Conservation (phyloP, 2,113 vertebrate genomes). For the Tychaedon coryphoeus region DNA sequence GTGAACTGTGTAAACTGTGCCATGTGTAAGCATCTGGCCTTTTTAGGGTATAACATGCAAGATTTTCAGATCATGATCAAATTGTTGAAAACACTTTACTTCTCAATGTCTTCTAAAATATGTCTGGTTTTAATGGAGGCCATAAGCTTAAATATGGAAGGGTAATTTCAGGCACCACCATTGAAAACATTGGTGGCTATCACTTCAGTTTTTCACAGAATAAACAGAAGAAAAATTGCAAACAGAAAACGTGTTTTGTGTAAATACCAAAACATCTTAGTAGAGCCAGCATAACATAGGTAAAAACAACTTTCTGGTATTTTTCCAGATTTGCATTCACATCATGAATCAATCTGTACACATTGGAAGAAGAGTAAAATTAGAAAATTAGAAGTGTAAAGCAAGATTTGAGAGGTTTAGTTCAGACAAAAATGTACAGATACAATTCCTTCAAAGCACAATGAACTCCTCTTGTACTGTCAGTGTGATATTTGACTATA, state of each 20-base stretch:
- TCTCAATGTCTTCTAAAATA: not conserved
- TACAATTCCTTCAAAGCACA: slow-evolving; percentile 41
- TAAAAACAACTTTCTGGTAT: slow-evolving; percentile 25
- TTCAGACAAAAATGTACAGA: not conserved
- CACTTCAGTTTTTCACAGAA: not conserved
- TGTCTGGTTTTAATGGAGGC: not conserved
- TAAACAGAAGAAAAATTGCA: not conserved
- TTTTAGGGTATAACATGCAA: not conserved
- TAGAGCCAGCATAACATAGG: not conserved
- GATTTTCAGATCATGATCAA: not conserved
- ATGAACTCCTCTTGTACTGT: slow-evolving; percentile 42
- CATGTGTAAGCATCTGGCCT: not conserved
- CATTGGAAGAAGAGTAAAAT: not conserved
- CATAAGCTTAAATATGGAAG: not conserved
- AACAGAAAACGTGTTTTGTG: not conserved
- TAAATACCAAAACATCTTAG: slow-evolving; percentile 1
- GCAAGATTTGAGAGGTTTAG: not conserved
- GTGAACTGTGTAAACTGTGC: not conserved
- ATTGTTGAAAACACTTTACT: not conserved
- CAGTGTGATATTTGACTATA: slow-evolving; percentile 60
- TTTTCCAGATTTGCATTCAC: not conserved
- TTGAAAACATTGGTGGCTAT: not conserved
- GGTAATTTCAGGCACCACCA: not conserved
- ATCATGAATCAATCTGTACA: not conserved
- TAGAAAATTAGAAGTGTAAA: not conserved